These are phyloP conservation scores for Scotopteryx bipunctaria DNA, from an alignment of 2,888 invertebrate genomes.

Conservation along the genomic window DNA sequence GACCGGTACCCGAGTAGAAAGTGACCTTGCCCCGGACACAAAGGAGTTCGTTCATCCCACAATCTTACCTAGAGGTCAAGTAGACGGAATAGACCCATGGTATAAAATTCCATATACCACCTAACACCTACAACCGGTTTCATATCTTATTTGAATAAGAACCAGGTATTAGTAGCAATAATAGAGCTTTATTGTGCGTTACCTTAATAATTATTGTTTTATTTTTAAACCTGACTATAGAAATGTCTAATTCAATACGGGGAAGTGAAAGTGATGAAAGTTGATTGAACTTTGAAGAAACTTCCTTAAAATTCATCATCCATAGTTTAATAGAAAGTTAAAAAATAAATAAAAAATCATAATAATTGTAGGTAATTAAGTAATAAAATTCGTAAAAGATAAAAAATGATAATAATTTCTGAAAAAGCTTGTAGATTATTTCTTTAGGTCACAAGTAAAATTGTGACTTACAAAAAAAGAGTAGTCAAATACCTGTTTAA, in stretches of 20 bases:
- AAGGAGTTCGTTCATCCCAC: slow-evolving; percentile 70
- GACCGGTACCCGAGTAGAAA: slow-evolving; percentile 75
- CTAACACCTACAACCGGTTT: slow-evolving; percentile 25
- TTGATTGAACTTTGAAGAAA: background rate
- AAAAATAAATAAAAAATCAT: too few relatives aligned
- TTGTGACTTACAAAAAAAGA: too few relatives aligned
- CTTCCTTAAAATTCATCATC: background rate
- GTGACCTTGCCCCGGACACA: slow-evolving; percentile 68
- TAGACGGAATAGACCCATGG: slow-evolving; percentile 34
- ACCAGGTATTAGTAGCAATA: slow-evolving; percentile 18
- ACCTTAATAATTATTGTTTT: slow-evolving; percentile 5
- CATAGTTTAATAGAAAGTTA: too few relatives aligned
- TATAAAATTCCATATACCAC: slow-evolving; percentile 31
- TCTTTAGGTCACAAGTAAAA: too few relatives aligned
- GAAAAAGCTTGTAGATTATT: too few relatives aligned
- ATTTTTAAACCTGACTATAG: background rate
- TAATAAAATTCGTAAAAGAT: too few relatives aligned
- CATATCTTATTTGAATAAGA: slow-evolving; percentile 31
- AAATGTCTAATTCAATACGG: slow-evolving; percentile 2
- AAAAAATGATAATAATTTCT: too few relatives aligned
- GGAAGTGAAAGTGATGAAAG: slow-evolving; percentile 19
- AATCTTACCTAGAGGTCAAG: slow-evolving; percentile 41
- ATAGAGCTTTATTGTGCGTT: slow-evolving; percentile 27
- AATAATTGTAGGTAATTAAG: too few relatives aligned
- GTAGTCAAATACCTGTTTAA: background rate